These are phyloP conservation scores for Sialis lutaria DNA, from an alignment of 2,888 invertebrate species.

Conservation along the genomic window DNA sequence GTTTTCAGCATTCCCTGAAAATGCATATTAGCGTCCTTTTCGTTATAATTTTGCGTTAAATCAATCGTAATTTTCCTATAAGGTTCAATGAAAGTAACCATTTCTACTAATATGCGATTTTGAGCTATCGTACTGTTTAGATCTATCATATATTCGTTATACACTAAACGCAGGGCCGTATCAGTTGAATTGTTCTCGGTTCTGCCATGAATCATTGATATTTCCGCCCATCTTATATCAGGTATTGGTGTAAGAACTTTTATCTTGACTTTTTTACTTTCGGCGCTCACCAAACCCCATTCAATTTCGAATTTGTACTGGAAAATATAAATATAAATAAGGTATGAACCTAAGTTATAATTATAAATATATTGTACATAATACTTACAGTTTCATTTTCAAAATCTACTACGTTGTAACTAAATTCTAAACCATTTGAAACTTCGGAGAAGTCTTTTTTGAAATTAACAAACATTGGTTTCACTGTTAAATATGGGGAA, in stretches of 20 bases:
- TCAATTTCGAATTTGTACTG: not conserved
- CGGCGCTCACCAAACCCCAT: not conserved
- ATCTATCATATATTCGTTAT: conserved; percentile 1
- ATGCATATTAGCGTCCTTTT: not conserved
- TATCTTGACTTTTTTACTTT: not conserved
- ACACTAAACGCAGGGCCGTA: not conserved
- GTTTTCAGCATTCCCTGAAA: not conserved
- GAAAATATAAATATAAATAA: not conserved
- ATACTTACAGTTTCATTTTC: no score
- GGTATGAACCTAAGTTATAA: not conserved
- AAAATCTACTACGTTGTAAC: conserved; percentile 29
- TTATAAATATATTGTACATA: no score
- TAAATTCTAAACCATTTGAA: conserved; percentile 44
- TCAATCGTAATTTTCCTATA: not conserved
- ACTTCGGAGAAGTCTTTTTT: conserved; percentile 49
- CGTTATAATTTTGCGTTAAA: not conserved
- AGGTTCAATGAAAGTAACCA: conserved; percentile 1
- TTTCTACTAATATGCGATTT: conserved; percentile 1
- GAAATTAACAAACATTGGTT: conserved; percentile 42
- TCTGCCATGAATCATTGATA: not conserved
- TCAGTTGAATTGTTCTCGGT: not conserved
- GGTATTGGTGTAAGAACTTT: conserved; percentile 2
- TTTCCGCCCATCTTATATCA: not conserved
- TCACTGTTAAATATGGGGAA: conserved; percentile 43
- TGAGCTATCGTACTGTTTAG: conserved; percentile 1